phyloP scores from a whole-genome alignment of 2,797 vertebrate species.

The Mus minutoides region DNA sequence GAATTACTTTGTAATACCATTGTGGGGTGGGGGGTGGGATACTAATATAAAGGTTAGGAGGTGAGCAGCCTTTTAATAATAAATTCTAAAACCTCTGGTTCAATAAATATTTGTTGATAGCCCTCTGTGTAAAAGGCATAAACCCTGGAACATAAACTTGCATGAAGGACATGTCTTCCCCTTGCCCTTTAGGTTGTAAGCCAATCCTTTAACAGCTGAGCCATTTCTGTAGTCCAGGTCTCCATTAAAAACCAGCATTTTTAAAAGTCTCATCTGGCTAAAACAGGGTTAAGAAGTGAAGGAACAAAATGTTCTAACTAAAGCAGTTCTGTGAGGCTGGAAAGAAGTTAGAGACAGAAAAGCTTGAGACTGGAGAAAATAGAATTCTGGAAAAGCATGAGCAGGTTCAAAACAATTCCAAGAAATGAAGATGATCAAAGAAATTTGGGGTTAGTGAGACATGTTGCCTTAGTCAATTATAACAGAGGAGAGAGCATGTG shows the following conservation, averaged over 20 bases:
- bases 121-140: background rate
- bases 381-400: background rate
- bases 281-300: background rate
- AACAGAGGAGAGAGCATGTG: background rate
- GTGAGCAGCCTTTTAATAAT: background rate
- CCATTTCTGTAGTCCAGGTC: background rate
- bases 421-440: background rate
- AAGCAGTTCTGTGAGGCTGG: background rate
- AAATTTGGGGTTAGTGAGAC: conserved; percentile 1
- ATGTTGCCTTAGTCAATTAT: background rate
- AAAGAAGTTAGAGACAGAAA: background rate
- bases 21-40: background rate
- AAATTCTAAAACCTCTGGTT: conserved; percentile 14
- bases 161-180: background rate
- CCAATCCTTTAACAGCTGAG: background rate
- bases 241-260: background rate
- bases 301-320: background rate
- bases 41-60: background rate
- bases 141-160: background rate
- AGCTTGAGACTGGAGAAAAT: background rate
- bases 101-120: conserved; percentile 25
- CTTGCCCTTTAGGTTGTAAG: background rate
- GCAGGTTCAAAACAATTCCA: background rate
- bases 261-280: background rate
- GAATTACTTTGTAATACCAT: background rate